Percentiles rank a stretch among this genome's conserved stretches.
phyloP scores from a whole-genome alignment of 2,888 invertebrate genomes.

The Cosmia trapezina region DNA sequence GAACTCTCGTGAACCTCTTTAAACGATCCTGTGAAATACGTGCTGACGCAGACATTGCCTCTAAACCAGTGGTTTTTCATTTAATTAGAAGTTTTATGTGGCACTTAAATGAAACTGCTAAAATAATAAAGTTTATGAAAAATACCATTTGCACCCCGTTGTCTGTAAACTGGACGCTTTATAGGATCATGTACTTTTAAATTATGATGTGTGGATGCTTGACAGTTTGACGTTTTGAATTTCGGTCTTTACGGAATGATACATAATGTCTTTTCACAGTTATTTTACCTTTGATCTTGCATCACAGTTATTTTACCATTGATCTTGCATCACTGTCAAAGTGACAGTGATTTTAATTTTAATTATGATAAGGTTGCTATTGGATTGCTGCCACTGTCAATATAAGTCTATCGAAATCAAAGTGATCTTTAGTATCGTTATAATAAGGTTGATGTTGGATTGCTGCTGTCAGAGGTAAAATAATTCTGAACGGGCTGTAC shows the following conservation, averaged over 20 bases:
- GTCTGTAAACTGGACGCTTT: constrained; percentile 24
- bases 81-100: constrained; percentile 56
- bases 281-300: too few species aligned
- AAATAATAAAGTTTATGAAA: constrained; percentile 53
- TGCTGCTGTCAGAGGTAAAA: too few species aligned
- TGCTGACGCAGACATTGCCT: constrained; percentile 12
- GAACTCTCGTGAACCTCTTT: constrained; percentile 26
- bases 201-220: not conserved
- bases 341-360: too few species aligned
- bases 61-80: constrained; percentile 35
- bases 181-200: not conserved
- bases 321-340: too few species aligned
- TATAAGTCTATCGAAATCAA: too few species aligned
- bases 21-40: constrained; percentile 18
- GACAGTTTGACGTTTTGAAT: not conserved
- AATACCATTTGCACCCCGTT: constrained; percentile 44
- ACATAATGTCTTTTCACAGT: too few species aligned
- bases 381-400: too few species aligned
- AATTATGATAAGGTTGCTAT: too few species aligned
- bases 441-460: too few species aligned
- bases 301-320: too few species aligned
- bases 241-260: not conserved
- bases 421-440: too few species aligned
- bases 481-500: too few species aligned
- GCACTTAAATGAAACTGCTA: constrained; percentile 31